Percentiles rank a stretch among this genome's conserved stretches.
phyloP scores from a whole-genome alignment of 2,113 vertebrate species.

The Gadus macrocephalus region DNA sequence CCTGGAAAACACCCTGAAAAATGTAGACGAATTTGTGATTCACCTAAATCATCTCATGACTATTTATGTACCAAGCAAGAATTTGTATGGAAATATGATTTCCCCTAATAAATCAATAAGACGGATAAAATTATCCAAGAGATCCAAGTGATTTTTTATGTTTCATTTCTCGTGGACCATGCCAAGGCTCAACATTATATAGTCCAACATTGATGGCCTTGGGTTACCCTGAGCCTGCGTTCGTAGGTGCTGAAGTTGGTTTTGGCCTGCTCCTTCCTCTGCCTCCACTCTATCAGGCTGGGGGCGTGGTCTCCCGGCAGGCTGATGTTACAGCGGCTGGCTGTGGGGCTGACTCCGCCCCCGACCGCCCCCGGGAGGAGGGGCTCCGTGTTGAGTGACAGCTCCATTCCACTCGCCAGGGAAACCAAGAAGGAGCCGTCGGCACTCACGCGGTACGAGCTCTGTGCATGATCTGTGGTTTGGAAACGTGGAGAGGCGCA shows the following conservation, averaged over 20 bases:
- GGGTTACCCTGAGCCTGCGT: slow-evolving; percentile 88
- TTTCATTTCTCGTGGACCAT: background rate
- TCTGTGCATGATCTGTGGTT: slow-evolving; percentile 84
- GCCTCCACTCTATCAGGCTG: slow-evolving; percentile 96
- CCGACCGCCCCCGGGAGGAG: slow-evolving; percentile 80
- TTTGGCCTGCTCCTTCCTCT: slow-evolving; percentile 93
- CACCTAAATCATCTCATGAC: too few relatives aligned
- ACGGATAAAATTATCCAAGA: too few relatives aligned
- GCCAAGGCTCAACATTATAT: background rate
- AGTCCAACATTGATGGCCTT: background rate
- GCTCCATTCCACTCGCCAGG: slow-evolving; percentile 95
- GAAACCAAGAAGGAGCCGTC: slow-evolving; percentile 90
- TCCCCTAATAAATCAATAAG: too few relatives aligned
- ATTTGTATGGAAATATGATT: background rate
- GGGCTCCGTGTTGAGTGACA: slow-evolving; percentile 90
- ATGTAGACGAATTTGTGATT: too few relatives aligned
- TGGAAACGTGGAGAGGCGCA: background rate
- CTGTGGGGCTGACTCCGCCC: slow-evolving; percentile 87
- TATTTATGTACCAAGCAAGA: background rate
- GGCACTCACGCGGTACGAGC: slow-evolving; percentile 89
- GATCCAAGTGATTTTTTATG: too few relatives aligned
- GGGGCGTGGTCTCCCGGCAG: slow-evolving; percentile 92
- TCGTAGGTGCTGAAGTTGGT: slow-evolving; percentile 92
- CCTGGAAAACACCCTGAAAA: too few relatives aligned
- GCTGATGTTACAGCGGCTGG: slow-evolving; percentile 95